These are phyloP conservation scores for Epinephelus malabaricus DNA, from an alignment of 2,797 vertebrate genomes.

Conservation along the genomic window DNA sequence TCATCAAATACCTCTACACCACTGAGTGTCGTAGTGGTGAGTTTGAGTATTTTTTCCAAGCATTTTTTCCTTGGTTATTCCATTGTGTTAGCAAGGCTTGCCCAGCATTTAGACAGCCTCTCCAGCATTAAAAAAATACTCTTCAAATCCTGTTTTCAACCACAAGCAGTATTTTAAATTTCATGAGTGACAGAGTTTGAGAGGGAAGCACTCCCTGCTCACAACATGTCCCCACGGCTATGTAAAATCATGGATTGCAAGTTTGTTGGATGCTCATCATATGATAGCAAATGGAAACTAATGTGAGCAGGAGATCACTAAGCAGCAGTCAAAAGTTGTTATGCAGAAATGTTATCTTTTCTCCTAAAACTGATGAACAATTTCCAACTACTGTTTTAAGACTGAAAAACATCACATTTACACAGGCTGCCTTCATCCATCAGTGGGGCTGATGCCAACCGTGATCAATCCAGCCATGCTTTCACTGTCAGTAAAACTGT, in stretches of 20 bases:
- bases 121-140: conserved; percentile 23
- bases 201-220: not conserved
- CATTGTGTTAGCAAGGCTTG: conserved; percentile 18
- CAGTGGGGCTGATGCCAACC: conserved; percentile 2
- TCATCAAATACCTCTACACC: too few species aligned
- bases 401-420: conserved; percentile 20
- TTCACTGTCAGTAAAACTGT: conserved; percentile 40
- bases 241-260: not conserved
- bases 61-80: conserved; percentile 16
- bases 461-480: conserved; percentile 39
- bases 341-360: not conserved
- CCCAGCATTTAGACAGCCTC: conserved; percentile 4
- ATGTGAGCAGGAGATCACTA: not conserved
- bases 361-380: conserved; percentile 5
- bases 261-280: not conserved
- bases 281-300: not conserved
- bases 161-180: conserved; percentile 12
- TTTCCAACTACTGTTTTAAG: conserved; percentile 25
- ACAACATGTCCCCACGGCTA: not conserved
- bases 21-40: too few species aligned
- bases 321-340: not conserved
- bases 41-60: too few species aligned
- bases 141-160: conserved; percentile 32
- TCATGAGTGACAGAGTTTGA: not conserved
- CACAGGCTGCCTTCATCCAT: conserved; percentile 41